Evolutionary conservation across 2,113 vertebrate genomes (phyloP).

Genomic region (Varanus komodoensis): DNA sequence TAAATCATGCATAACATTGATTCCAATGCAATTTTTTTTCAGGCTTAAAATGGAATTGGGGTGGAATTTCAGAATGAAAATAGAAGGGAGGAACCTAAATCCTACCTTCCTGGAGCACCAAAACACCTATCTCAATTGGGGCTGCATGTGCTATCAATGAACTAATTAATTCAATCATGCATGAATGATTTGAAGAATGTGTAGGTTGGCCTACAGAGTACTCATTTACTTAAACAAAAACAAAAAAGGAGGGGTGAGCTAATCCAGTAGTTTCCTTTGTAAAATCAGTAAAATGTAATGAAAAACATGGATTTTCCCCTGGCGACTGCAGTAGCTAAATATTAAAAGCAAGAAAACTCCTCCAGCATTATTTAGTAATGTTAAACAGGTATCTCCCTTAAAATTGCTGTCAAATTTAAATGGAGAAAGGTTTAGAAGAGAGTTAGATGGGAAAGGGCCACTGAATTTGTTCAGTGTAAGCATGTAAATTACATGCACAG

Average conservation of each 20-base stretch:
- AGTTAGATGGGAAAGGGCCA: constrained; percentile 12
- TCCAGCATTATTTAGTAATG: constrained; percentile 36
- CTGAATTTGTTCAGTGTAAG: constrained; percentile 28
- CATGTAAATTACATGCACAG: constrained; percentile 24
- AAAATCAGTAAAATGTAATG: constrained; percentile 42
- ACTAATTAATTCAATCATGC: too few species aligned
- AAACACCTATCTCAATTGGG: too few species aligned
- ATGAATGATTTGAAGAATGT: too few species aligned
- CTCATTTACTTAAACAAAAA: background rate
- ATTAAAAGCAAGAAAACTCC: constrained; percentile 50
- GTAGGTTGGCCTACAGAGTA: too few species aligned
- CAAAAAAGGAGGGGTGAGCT: background rate
- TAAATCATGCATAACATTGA: too few species aligned
- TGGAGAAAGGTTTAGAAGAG: constrained; percentile 31
- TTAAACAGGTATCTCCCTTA: constrained; percentile 23
- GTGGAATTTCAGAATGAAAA: too few species aligned
- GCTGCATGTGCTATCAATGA: too few species aligned
- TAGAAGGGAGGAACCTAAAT: too few species aligned
- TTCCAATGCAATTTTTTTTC: too few species aligned
- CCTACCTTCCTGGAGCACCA: too few species aligned
- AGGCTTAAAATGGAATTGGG: too few species aligned
- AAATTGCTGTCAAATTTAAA: constrained; percentile 41
- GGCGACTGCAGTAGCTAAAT: constrained; percentile 24
- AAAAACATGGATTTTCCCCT: constrained; percentile 17
- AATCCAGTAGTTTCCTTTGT: constrained; percentile 20